Evolutionary conservation across 2,113 vertebrate species (phyloP).

Genomic region (Struthidea cinerea): DNA sequence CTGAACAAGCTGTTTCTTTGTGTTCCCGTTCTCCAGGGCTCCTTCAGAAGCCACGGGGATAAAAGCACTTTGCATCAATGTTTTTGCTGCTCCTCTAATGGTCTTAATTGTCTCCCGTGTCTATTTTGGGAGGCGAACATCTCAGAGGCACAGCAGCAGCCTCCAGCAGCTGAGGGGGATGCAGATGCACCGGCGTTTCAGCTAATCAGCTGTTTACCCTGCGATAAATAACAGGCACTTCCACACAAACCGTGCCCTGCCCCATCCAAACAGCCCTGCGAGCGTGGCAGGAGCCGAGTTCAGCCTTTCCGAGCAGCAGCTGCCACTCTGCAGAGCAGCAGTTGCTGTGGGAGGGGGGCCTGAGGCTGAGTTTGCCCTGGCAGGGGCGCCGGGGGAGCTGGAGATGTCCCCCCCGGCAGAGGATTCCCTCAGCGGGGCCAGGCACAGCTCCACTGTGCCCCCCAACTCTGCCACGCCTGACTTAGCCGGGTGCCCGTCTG

Average conservation of each 20-base stretch:
- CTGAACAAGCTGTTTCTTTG: background rate
- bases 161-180: constrained; percentile 59
- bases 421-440: background rate
- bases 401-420: background rate
- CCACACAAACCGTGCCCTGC: constrained; percentile 4
- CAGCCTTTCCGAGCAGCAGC: background rate
- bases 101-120: constrained; percentile 35
- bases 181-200: background rate
- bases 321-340: background rate
- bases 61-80: constrained; percentile 4
- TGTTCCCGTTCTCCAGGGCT: background rate
- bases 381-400: background rate
- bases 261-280: background rate
- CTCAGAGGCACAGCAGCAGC: constrained; percentile 36
- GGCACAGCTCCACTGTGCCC: accelerated
- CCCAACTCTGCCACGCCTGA: accelerated
- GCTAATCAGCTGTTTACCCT: constrained; percentile 42
- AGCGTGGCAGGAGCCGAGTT: background rate
- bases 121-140: constrained; percentile 50
- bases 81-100: constrained; percentile 41
- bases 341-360: background rate
- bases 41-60: background rate
- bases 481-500: background rate
- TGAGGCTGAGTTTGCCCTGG: background rate
- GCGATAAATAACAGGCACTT: constrained; percentile 15